phyloP scores from a whole-genome alignment of 1,140 invertebrate species.

The Cotesia glomerata region DNA sequence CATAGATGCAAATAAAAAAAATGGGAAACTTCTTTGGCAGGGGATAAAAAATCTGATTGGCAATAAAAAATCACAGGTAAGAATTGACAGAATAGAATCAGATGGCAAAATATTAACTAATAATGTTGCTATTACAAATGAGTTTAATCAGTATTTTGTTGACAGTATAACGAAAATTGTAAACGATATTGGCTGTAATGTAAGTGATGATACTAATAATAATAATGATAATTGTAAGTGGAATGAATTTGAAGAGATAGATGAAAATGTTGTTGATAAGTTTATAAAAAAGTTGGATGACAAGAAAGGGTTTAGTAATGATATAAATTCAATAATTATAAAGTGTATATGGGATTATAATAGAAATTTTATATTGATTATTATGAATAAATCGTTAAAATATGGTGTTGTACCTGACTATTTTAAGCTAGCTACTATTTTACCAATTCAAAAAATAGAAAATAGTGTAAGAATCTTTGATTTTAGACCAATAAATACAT shows the following conservation, averaged over 20 bases:
- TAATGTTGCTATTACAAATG: not conserved
- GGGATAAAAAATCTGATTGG: not conserved
- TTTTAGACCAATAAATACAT: conserved; percentile 32
- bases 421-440: conserved; percentile 31
- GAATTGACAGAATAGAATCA: conserved; percentile 7
- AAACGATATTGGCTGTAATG: not conserved
- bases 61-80: not conserved
- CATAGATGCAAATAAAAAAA: not conserved
- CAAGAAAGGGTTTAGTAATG: too few relatives aligned
- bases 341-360: too few relatives aligned
- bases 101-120: not conserved
- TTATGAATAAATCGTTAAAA: conserved; percentile 27
- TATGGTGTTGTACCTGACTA: conserved; percentile 13
- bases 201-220: too few relatives aligned
- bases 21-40: not conserved
- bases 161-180: not conserved
- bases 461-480: conserved; percentile 29
- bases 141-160: not conserved
- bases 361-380: not conserved
- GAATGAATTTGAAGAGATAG: too few relatives aligned
- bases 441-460: conserved; percentile 31
- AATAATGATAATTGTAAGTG: too few relatives aligned
- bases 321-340: too few relatives aligned
- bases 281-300: too few relatives aligned
- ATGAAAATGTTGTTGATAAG: too few relatives aligned